Percentiles rank a stretch among this genome's conserved stretches.
phyloP scores from a whole-genome alignment of 1,140 invertebrate genomes.

The Acromyrmex echinatior region DNA sequence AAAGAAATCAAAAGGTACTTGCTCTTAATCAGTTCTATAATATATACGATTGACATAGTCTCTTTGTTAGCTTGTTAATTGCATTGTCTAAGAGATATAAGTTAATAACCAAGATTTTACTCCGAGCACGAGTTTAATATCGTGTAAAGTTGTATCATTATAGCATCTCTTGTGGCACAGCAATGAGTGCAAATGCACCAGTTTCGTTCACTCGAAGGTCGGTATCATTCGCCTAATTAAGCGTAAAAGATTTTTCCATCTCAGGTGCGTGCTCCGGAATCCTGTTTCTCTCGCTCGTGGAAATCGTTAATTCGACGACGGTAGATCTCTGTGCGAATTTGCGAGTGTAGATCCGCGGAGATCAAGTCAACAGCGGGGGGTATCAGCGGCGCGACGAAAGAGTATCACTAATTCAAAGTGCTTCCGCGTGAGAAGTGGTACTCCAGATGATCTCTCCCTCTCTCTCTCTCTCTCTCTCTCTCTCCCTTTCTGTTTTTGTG shows the following conservation, averaged over 20 bases:
- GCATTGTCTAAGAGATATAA: not conserved
- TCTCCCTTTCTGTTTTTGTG: constrained; percentile 23
- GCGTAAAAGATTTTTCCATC: constrained; percentile 34
- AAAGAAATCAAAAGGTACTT: not conserved
- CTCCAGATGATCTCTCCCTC: constrained; percentile 17
- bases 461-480: not conserved
- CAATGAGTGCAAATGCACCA: constrained; percentile 6
- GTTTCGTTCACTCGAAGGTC: not conserved
- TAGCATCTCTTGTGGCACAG: not conserved
- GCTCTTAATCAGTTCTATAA: not conserved
- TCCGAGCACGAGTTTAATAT: not conserved
- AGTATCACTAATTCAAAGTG: constrained; percentile 67
- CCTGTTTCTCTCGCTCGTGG: constrained; percentile 30
- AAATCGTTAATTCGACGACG: constrained; percentile 58
- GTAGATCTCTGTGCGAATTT: constrained; percentile 57
- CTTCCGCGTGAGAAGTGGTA: constrained; percentile 72
- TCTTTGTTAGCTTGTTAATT: constrained; percentile 20
- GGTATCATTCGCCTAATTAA: constrained; percentile 49
- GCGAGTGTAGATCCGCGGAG: constrained; percentile 64
- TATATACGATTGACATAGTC: not conserved
- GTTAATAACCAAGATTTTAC: constrained; percentile 7
- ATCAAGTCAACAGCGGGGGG: constrained; percentile 55
- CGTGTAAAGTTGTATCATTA: constrained; percentile 27
- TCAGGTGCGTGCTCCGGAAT: constrained; percentile 32
- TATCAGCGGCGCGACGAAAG: constrained; percentile 66